Conservation (phyloP, 2,888 invertebrate genomes). For the Torymus tubicola region DNA sequence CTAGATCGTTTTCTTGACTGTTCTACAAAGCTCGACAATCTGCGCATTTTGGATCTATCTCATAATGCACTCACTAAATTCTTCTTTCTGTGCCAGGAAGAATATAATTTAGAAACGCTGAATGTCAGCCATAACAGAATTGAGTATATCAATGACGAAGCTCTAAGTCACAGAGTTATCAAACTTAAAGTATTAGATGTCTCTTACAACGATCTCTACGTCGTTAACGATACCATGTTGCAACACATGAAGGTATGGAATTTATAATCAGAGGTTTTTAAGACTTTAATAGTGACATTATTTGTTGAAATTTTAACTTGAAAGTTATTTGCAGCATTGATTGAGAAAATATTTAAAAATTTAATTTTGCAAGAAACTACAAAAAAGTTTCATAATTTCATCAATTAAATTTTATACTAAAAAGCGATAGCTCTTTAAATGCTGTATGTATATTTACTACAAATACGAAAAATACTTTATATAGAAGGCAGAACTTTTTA, state of each 20-base stretch:
- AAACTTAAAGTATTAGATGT: constrained; percentile 71
- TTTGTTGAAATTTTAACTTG: too few relatives aligned
- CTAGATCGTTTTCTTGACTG: constrained; percentile 74
- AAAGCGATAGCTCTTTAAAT: too few relatives aligned
- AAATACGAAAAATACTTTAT: too few relatives aligned
- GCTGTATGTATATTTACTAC: too few relatives aligned
- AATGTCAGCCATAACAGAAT: constrained; percentile 91
- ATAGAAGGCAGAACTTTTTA: too few relatives aligned
- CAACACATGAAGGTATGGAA: constrained; percentile 70
- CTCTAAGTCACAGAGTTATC: constrained; percentile 69
- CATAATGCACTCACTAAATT: constrained; percentile 84
- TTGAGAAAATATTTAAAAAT: too few relatives aligned
- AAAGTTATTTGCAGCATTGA: too few relatives aligned
- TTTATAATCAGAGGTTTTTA: too few relatives aligned
- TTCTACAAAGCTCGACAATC: constrained; percentile 85
- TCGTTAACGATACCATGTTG: constrained; percentile 73
- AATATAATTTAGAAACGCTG: constrained; percentile 90
- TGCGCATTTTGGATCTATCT: constrained; percentile 89
- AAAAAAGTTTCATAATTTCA: too few relatives aligned
- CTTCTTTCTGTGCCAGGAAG: constrained; percentile 84
- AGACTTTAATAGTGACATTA: too few relatives aligned
- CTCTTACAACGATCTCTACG: constrained; percentile 69
- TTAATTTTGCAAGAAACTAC: too few relatives aligned
- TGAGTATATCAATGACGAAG: constrained; percentile 82
- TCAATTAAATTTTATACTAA: too few relatives aligned